Base-by-base conservation (phyloP, 2,797 vertebrate genomes). In the Crocodylus rhombifer region DNA sequence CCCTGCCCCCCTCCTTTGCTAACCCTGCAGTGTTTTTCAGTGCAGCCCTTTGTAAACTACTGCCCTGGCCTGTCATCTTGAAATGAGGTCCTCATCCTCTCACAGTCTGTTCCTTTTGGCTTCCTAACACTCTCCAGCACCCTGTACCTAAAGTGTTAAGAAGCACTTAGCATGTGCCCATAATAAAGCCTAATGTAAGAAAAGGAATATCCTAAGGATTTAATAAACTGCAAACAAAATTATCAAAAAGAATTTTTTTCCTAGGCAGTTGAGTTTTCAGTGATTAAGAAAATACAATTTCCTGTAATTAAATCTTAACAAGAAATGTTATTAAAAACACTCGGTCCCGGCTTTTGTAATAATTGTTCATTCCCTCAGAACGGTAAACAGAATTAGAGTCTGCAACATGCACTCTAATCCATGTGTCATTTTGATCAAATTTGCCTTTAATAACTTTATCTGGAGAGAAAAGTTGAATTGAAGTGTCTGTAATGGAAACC, bases 281-380 rank as follows among this genome's bases (percentile, higher is more conserved):
- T 98, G 98, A 98, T 98, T 98, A 98, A 98, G 98, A 98, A 98
- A 98, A 98, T 97, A 98, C 97, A 97, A 98, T 98, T 98, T 98
- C 97, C 97, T 98, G 95, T 98, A 98, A 98, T 98, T 98, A 98
- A 98, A 98, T 98, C 98, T 98, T 98, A 98, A 98, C 97, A 98
- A 98, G 98, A 98, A 98, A 98, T 98, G 97, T 98, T 98, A 98
- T 98, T 98, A 98, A 98, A 98, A 98, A 98, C 97, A 97, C 97
- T 98, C 97, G 97, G 97, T 98, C 97, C 98, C 60, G 3, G 97
- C 97, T 98, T 98, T 97, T 97, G 97, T 97, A 97, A 98, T 98
- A 98, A 98, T 98, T 98, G 97, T 97, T 95, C 96, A 96, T 97
- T 98, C 97, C 97, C 97, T 87, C 93, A 98, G 97, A 98, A 98